Base-by-base conservation (phyloP, 2,888 invertebrate genomes). In the Drosophila melanosoma region DNA sequence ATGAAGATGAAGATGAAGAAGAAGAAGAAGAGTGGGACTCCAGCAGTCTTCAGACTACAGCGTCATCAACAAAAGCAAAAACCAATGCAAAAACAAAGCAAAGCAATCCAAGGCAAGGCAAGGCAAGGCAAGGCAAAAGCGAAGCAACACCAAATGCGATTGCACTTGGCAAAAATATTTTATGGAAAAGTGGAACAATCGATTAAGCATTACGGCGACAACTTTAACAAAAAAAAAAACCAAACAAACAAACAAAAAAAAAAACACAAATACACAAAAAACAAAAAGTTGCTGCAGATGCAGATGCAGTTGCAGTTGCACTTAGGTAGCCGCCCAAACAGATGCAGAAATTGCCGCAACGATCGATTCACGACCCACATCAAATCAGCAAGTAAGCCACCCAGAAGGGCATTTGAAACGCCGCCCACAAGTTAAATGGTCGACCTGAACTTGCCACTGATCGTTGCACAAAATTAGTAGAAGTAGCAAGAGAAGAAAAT, bases 131-230 rank as follows among this genome's bases (percentile, higher is more conserved):
- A 23, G n/a, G 42, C 45, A 49, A 51, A 58, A 15, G 23, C 64
- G 29, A 40, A n/a, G 33, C 40, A 59, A 61, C 76, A 75, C 86
- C 89, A 83, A 90, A 91, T 87, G 90, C 86, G 63, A 71, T 45
- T 87, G 89, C 83, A 84, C 86, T 90, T 89, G 82, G 85, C 73
- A 81, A 83, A 89, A 90, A 91, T 90, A 91, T 81, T 91, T 91
- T 82, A 88, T 90, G 91, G 87, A 91, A 91, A 91, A 91, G 91
- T 91, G 83, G 91, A 91, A 91, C 91, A 91, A 74, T 87, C 83
- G 79, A 90, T 89, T 85, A 87, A 89, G 90, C 84, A 90, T 83
- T 87, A 83, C 86, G 83, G 74, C 72, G 71, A 81, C 80, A 75
- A 77, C 73, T 74, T 71, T 53, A 68, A 68, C 60, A 69, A 40